Conservation (phyloP, 2,113 vertebrate species). For the Podilymbus podiceps region DNA sequence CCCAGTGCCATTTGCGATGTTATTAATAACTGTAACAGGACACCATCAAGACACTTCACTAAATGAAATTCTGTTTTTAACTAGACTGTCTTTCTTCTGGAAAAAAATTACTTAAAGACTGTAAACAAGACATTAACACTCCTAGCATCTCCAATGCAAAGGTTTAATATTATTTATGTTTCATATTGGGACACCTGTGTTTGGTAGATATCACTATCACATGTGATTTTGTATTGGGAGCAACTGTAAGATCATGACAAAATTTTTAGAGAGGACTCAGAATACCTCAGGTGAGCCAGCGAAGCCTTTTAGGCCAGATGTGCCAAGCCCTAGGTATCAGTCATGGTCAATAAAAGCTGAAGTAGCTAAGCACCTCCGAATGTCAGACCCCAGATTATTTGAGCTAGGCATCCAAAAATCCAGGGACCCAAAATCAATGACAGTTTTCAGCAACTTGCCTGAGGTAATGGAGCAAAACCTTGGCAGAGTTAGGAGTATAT, state of each 20-base stretch:
- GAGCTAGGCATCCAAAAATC: background rate
- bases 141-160: background rate
- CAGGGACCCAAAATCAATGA: background rate
- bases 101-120: background rate
- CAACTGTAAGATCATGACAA: background rate
- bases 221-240: rapidly evolving
- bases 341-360: background rate
- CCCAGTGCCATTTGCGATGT: conserved; percentile 27
- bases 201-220: background rate
- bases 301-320: background rate
- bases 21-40: conserved; percentile 54
- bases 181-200: background rate
- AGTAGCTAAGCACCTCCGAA: background rate
- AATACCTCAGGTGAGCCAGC: background rate
- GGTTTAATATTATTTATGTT: background rate
- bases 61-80: conserved; percentile 29
- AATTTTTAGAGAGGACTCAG: background rate
- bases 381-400: conserved; percentile 16
- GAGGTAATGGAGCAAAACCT: conserved; percentile 25
- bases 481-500: background rate
- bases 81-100: background rate
- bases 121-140: background rate
- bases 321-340: background rate
- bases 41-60: background rate
- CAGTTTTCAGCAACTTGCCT: conserved; percentile 26